phyloP scores from a whole-genome alignment of 2,888 invertebrate species.

The Polydesmus complanatus region DNA sequence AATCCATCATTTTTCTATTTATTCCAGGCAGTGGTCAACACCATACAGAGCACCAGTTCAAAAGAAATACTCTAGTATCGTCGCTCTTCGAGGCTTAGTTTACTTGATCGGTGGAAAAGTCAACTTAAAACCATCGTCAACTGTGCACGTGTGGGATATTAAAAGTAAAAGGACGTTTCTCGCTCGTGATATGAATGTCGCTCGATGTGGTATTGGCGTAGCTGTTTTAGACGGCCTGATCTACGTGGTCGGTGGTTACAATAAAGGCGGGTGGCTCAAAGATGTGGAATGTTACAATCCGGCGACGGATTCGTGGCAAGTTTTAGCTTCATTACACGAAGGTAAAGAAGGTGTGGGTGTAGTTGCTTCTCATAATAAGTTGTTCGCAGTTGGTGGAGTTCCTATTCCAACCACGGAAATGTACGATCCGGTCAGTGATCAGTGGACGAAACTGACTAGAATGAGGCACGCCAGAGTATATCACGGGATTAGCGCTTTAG shows the following conservation, averaged over 20 bases:
- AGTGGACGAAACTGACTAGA: slow-evolving; percentile 15
- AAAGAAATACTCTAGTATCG: slow-evolving; percentile 9
- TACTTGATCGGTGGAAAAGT: slow-evolving; percentile 10
- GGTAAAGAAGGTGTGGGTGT: slow-evolving; percentile 18
- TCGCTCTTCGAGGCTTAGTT: slow-evolving; percentile 6
- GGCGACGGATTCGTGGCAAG: slow-evolving; percentile 12
- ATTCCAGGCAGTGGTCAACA: slow-evolving; percentile 1
- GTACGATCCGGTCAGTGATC: slow-evolving; percentile 15
- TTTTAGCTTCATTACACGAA: slow-evolving; percentile 13
- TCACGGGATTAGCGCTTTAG: slow-evolving; percentile 11
- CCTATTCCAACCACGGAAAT: slow-evolving; percentile 15
- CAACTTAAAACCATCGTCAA: slow-evolving; percentile 2
- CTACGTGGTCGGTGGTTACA: slow-evolving; percentile 17
- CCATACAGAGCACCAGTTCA: slow-evolving; percentile 8
- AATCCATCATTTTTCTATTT: slow-evolving; percentile 5
- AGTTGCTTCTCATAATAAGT: not conserved
- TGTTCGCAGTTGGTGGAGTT: slow-evolving; percentile 18
- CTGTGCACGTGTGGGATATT: slow-evolving; percentile 8
- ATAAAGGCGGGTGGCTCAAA: slow-evolving; percentile 14
- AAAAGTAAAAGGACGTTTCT: not conserved
- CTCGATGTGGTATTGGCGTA: slow-evolving; percentile 16
- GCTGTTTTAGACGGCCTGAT: slow-evolving; percentile 14
- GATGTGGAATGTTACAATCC: slow-evolving; percentile 17
- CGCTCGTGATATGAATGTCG: slow-evolving; percentile 12
- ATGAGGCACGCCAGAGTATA: slow-evolving; percentile 14